Evolutionary conservation across 2,113 vertebrate species (phyloP).

Genomic region (Odocoileus virginianus): DNA sequence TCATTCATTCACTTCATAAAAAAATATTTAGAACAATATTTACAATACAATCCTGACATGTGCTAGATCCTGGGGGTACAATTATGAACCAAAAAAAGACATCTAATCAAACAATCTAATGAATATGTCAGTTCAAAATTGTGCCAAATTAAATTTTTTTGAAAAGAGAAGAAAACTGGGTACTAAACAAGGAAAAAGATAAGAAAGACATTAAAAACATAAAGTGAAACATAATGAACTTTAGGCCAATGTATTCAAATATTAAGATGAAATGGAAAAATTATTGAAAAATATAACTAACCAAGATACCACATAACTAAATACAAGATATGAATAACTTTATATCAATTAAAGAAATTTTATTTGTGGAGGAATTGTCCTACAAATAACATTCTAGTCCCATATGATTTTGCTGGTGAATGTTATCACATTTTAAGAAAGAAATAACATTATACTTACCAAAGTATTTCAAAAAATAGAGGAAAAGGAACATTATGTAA

Average conservation of each 20-base stretch:
- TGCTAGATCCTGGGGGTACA: not conserved
- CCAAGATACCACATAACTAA: not conserved
- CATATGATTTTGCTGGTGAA: not conserved
- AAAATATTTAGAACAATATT: not conserved
- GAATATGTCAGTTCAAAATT: not conserved
- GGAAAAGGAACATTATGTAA: not conserved
- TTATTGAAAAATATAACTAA: not conserved
- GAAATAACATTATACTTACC: not conserved
- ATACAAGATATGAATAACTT: not conserved
- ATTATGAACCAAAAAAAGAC: not conserved
- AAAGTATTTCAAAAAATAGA: not conserved
- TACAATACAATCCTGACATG: not conserved
- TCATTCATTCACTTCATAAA: not conserved
- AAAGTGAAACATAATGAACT: not conserved
- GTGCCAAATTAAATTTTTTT: not conserved
- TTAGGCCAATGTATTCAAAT: not conserved
- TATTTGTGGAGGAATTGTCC: not conserved
- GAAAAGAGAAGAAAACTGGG: not conserved
- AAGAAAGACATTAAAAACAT: not conserved
- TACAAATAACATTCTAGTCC: not conserved
- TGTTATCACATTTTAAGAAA: not conserved
- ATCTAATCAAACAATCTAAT: not conserved
- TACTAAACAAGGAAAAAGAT: not conserved
- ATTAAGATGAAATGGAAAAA: not conserved
- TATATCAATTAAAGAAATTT: not conserved